Conservation (phyloP, 2,113 vertebrate genomes). For the Callipepla squamata region DNA sequence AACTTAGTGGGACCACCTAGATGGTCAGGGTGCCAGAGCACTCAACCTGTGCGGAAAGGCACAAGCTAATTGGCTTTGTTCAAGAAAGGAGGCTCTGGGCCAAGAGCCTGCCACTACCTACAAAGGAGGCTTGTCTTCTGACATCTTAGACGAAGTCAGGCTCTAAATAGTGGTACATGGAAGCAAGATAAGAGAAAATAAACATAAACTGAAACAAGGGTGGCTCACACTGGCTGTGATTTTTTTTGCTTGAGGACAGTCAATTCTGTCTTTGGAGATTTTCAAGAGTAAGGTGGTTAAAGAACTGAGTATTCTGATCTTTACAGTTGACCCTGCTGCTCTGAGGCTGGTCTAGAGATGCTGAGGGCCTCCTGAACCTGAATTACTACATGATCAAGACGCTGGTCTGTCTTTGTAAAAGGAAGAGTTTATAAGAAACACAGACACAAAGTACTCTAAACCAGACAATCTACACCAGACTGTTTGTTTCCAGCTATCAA, state of each 20-base stretch:
- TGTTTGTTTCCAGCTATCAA: neutral
- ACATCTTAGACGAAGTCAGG: neutral
- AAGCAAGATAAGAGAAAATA: neutral
- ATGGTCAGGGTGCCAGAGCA: neutral
- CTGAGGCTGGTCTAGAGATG: neutral
- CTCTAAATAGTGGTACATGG: neutral
- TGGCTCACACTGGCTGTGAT: neutral
- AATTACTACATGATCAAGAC: neutral
- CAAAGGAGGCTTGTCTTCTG: neutral
- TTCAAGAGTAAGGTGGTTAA: neutral
- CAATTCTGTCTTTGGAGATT: accelerated
- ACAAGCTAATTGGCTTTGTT: neutral
- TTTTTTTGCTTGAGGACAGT: neutral
- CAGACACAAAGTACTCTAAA: neutral
- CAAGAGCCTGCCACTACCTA: neutral
- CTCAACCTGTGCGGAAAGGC: neutral
- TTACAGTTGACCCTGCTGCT: neutral
- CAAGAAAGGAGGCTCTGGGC: neutral
- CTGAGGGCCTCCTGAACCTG: neutral
- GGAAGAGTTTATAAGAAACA: neutral
- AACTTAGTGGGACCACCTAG: neutral
- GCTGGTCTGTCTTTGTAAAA: neutral
- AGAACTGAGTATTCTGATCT: neutral
- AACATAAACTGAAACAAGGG: neutral
- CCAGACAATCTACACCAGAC: neutral